A percentile compares a stretch with the other conserved stretches of the same genome.
Evolutionary conservation across 2,888 invertebrate genomes (phyloP).

Genomic region (Theodoxus fluviatilis): DNA sequence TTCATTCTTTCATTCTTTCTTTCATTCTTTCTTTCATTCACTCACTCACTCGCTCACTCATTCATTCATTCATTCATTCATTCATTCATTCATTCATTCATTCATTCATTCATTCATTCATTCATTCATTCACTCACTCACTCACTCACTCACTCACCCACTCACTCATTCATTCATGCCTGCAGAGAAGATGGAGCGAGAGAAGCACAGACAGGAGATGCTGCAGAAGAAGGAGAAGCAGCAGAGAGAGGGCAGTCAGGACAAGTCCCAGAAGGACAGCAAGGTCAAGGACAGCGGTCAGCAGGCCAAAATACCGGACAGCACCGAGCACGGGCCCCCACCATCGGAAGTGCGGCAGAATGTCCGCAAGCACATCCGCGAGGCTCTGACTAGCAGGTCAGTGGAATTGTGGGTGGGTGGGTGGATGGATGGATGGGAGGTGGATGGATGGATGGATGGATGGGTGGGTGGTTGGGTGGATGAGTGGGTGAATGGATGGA

Average conservation of each 20-base stretch:
- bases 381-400: conserved; percentile 58
- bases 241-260: no score
- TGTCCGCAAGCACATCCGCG: conserved; percentile 78
- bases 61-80: not conserved
- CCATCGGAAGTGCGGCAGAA: conserved; percentile 76
- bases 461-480: no score
- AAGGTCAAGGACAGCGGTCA: conserved; percentile 19
- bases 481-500: no score
- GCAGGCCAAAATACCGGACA: not conserved
- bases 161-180: not conserved
- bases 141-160: conserved; percentile 2
- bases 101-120: not conserved
- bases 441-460: no score
- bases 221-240: conserved; percentile 10
- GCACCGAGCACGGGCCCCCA: conserved; percentile 42
- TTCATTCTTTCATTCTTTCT: no score
- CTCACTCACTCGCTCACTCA: not conserved
- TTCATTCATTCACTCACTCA: not conserved
- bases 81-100: no score
- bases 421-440: no score
- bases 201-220: conserved; percentile 23
- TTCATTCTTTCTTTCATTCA: no score
- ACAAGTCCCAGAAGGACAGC: not conserved
- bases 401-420: no score
- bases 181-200: conserved; percentile 15